Evolutionary conservation across 2,113 vertebrate species (phyloP), one percentile per base, ranked within the genome.

Genomic region (Sinocyclocheilus maitianheensis): DNA sequence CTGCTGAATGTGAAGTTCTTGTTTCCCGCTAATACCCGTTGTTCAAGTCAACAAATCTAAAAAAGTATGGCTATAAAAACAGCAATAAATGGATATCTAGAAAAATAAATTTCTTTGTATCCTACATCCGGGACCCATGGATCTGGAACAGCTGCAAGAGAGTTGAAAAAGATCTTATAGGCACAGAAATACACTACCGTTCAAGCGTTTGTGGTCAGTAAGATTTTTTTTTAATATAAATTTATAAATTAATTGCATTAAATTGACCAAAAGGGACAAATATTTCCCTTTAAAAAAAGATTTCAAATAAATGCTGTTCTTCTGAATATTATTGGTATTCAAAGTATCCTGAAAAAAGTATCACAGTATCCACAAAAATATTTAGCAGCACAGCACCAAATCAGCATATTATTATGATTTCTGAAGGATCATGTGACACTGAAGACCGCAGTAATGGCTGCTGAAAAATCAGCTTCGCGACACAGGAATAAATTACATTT

Each of bases 51-150:
- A 63, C 80, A 58, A 67, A 77, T 77, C 22, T 34, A 75, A 58
- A 88, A 77, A 58, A 72, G 58, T n/a, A 77, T 85, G 72, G 51
- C 62, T 63, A 75, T 86, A 79, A 75, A 86, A 86, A 75, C 77
- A 76, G 69, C 71, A 77, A 30, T 30, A 82, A 89, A 78, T 48
- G 63, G 81, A 71, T 83, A 86, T 88, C 71, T 86, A 86, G 88
- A 72, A 89, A 81, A 83, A 81, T 22, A 87, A 46, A 58, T 46
- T 80, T 83, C 74, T 69, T 55, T 72, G 5, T 48, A 78, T 85
- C 92, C 91, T 95, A 96, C 91, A 95, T 94, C 93, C 94, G 87
- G 88, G 94, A 93, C 60, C 94, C 94, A 12, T 96, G 94, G 90
- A 96, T 93, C 90, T 95, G 95, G 91, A 96, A 96, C 90, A 96